Evolutionary conservation across 1,140 invertebrate species (phyloP).

Genomic region (Bombus haemorrhoidalis): DNA sequence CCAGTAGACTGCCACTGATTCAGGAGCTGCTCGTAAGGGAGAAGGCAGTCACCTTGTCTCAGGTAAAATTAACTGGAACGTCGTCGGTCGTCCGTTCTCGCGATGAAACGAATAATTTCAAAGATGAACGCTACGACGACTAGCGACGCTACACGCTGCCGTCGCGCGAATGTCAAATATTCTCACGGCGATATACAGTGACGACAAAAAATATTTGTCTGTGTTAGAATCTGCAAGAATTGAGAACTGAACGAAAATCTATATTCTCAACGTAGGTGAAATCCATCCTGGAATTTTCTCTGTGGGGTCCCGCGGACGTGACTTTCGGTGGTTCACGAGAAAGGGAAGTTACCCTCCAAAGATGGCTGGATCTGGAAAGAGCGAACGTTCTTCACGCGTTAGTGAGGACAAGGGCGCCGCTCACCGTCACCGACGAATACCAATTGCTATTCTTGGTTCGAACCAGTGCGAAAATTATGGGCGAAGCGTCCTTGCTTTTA

Average conservation of each 20-base stretch:
- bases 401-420: conserved; percentile 88
- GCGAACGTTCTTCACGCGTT: conserved; percentile 91
- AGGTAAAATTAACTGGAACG: conserved; percentile 75
- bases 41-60: conserved; percentile 87
- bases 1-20: conserved; percentile 87
- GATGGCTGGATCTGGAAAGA: conserved; percentile 92
- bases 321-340: conserved; percentile 86
- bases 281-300: conserved; percentile 90
- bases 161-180: too few relatives aligned
- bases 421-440: conserved; percentile 90
- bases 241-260: background rate
- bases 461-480: conserved; percentile 90
- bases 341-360: conserved; percentile 87
- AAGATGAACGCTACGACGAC: background rate
- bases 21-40: conserved; percentile 88
- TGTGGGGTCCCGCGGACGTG: conserved; percentile 92
- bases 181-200: too few relatives aligned
- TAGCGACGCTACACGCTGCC: too few relatives aligned
- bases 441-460: conserved; percentile 91
- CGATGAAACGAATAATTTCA: too few relatives aligned
- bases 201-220: too few relatives aligned
- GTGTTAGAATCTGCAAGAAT: too few relatives aligned
- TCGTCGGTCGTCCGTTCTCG: background rate
- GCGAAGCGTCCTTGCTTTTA: conserved; percentile 88
- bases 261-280: conserved; percentile 82